Evolutionary conservation across 2,113 vertebrate species (phyloP).

Genomic region (Mobula hypostoma): DNA sequence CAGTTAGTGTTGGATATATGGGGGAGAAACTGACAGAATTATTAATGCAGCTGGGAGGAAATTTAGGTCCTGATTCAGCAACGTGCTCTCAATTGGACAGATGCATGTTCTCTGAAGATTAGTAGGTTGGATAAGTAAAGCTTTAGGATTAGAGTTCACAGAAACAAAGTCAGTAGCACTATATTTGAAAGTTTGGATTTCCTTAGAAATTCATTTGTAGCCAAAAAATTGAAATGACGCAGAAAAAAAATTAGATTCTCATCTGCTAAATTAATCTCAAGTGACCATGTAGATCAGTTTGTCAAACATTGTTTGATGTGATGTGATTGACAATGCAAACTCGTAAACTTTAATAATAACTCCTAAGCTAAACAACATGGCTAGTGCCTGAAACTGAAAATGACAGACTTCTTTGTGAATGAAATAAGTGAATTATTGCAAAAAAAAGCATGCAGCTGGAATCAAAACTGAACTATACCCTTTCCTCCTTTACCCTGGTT

Average conservation of each 20-base stretch:
- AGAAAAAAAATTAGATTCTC: background rate
- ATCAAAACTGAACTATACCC: background rate
- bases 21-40: background rate
- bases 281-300: background rate
- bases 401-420: background rate
- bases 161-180: background rate
- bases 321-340: background rate
- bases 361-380: background rate
- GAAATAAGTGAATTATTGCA: background rate
- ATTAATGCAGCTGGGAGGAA: conserved; percentile 1
- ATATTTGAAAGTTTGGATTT: background rate
- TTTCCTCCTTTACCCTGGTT: background rate
- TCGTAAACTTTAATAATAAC: background rate
- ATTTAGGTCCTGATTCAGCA: background rate
- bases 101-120: background rate
- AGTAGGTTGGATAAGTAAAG: background rate
- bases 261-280: background rate
- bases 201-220: background rate
- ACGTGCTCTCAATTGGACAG: background rate
- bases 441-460: background rate
- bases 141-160: background rate
- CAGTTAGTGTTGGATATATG: background rate
- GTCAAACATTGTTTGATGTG: background rate
- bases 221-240: background rate
- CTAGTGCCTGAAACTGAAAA: background rate